Evolutionary conservation across 2,888 invertebrate genomes (phyloP), one percentile per base, ranked within the genome.

Genomic region (Eulithis prunata): DNA sequence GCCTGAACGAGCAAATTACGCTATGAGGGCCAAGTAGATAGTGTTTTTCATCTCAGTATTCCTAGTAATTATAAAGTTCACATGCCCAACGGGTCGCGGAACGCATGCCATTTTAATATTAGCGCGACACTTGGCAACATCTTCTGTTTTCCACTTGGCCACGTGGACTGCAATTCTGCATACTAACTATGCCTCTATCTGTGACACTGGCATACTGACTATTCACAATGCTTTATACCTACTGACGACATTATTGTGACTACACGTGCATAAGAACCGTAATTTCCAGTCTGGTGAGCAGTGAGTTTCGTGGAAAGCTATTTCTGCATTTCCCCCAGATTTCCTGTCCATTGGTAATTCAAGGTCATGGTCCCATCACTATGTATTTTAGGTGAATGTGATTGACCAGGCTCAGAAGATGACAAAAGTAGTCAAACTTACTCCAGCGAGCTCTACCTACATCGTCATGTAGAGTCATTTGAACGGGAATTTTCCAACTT

Each of bases 71-170:
- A 41, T 75, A 74, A 73, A 69, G 62, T 67, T 45, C 62, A 58
- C 64, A 72, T 68, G 47, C 52, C 61, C 62, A 64, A 32, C 64
- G 57, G 69, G 68, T 68, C 75, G 70, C 12, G 62, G 58, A 21
- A 38, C 62, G 69, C 72, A 68, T 72, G 69, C 68, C 71, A 62
- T 75, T 41, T 78, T 80, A 75, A 79, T 80, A 81, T 79, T 77
- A 81, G 81, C 74, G 57, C 64, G 69, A 58, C 62, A 76, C 74
- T 83, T 81, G 83, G 81, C 81, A 80, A 43, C 71, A 12, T 45
- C 56, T 36, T 53, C 13, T 58, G 57, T 54, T 58, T 66, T 64
- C 43, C 13, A 21, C 45, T 47, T 49, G 28, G 41, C 66, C 70
- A 64, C 68, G 62, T 66, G 60, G 66, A 53, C 28, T 14, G 14